Percentiles rank a stretch among this genome's conserved stretches.
Conservation (phyloP, 2,797 vertebrate species). For the Heteromormyrus szaboi region DNA sequence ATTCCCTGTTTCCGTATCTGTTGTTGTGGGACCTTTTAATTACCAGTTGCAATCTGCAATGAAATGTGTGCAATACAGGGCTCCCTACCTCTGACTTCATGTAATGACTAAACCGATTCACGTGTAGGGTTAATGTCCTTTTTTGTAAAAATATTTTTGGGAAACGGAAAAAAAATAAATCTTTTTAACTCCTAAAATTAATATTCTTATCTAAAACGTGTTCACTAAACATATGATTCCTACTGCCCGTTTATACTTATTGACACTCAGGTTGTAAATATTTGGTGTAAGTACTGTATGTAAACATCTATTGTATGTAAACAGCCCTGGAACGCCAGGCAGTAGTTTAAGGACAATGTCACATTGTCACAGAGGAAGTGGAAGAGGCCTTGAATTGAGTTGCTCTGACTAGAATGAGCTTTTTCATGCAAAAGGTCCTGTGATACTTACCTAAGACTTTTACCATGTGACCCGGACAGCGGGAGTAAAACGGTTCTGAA, state of each 20-base stretch:
- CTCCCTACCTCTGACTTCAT: background rate
- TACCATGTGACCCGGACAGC: background rate
- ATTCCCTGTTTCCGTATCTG: background rate
- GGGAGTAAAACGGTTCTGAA: background rate
- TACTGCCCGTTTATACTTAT: background rate
- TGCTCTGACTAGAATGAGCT: background rate
- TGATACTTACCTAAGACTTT: background rate
- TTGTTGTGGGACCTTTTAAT: background rate
- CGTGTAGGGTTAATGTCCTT: background rate
- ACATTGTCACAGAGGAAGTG: background rate
- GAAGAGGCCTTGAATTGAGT: background rate
- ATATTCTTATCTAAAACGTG: background rate
- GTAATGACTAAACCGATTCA: background rate
- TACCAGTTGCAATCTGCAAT: background rate
- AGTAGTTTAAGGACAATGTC: background rate
- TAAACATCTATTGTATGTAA: background rate
- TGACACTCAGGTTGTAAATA: constrained; percentile 9
- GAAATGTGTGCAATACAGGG: constrained; percentile 1
- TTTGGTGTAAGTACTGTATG: constrained; percentile 2
- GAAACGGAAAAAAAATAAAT: background rate
- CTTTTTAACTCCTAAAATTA: background rate
- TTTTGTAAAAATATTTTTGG: background rate
- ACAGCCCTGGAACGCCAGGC: background rate
- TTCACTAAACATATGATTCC: background rate
- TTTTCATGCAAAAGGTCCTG: background rate